Base-by-base conservation (phyloP, 2,113 vertebrate genomes). In the Halcyon malimbica region DNA sequence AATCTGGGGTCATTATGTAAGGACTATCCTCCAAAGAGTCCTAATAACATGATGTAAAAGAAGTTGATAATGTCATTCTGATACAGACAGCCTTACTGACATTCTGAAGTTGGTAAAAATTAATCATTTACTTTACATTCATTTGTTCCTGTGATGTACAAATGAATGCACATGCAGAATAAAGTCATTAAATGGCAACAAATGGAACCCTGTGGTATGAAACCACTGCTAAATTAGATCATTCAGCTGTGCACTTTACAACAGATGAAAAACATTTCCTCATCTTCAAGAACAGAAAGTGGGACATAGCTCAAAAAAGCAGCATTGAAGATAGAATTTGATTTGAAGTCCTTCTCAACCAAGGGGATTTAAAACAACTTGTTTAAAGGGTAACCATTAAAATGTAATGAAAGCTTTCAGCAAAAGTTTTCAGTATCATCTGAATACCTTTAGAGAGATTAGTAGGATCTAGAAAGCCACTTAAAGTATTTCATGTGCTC, bases 201-300 rank as follows among this genome's bases (percentile, higher is more conserved):
- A 77, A 42, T 13, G 80, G 87, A 91, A 82, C 11, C 23, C 53
- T 1, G 0, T 51, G 33, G 23, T 39, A 59, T 25, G 60, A 90
- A 92, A 56, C 56, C 79, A 60, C 18, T 17, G 57, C 35, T 59
- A 60, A 89, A 82, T 71, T 64, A 71, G 86, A 78, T 68, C 18
- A 0, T 54, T 87, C 50, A 11, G 53, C 83, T 68, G 39, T 44
- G 51, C 59, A 35, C 21, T 53, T 73, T 56, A 80, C 53, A 80
- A 70, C 88, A 56, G 92, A 78, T 78, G 86, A 35, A 89, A 92
- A 92, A 33, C 14, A 1, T 68, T 60, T 78, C 59, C 63, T 92
- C 68, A 79, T 60, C 88, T 93, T 71, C 67, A 91, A 69, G 82
- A 95, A 73, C 31, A 85, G 89, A 87, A 94, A 85, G 78, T 90